Base-by-base conservation (phyloP, 1,140 invertebrate genomes). In the Listronotus oregonensis region DNA sequence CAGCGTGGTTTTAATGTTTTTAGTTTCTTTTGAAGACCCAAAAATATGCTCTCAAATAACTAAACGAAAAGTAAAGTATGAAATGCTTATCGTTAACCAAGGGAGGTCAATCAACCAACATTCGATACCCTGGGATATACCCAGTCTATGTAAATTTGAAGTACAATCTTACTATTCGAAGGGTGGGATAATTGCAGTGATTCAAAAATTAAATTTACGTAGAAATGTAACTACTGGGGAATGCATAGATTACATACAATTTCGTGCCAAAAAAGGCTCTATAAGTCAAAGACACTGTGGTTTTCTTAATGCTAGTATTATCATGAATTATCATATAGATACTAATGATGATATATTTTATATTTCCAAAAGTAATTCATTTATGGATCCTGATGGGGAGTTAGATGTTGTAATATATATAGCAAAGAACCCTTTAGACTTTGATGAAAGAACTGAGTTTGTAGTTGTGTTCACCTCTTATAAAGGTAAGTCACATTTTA, bases 101-200 rank as follows among this genome's bases (percentile, higher is more conserved):
- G 47, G 32, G 5, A 10, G 34, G 12, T 44, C 21, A 11, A 47
- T 14, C 8, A 49, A 49, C 34, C 12, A 37, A 6, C 52, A 42
- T 39, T 37, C 17, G 8, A 4, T 39, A 32, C 6, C 10, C 9
- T 55, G 52, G 52, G 50, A 27, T 37, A n/a, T 49, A 6, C 15
- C 40, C 2, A 17, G 15, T 39, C 31, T 17, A 8, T 60, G 58
- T 27, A 60, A 50, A 37, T 60, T 60, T 44, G 44, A 60, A 60
- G 27, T 50, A 2, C 21, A 60, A 14, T 50, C 58, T 31, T 1
- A 4, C 21, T 60, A 60, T 50, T 12, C 15, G 4, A 50, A 60
- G 6, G 58, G 58, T 15, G 58, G 58, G 37, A 44, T 60, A n/a
- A 14, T 60, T 11, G 58, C 58, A 50, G 47, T 60, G 10, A 60